Evolutionary conservation across 2,888 invertebrate genomes (phyloP).

Genomic region (Agrenia bidenticulata): DNA sequence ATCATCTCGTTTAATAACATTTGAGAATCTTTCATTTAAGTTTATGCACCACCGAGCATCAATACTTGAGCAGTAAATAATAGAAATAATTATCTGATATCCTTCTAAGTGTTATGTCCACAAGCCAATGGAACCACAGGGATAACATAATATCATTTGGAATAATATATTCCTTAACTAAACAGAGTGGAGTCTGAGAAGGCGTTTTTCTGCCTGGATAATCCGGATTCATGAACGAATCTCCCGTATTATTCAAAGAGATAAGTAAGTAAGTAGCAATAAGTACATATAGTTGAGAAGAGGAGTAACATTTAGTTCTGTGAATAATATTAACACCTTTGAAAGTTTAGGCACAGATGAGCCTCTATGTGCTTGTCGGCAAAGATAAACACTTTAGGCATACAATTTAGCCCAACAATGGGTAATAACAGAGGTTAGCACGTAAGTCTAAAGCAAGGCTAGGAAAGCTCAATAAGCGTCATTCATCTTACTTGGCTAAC

Average conservation of each 20-base stretch:
- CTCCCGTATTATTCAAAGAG: not conserved
- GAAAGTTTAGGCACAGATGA: not conserved
- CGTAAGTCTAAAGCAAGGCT: not conserved
- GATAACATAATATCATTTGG: too few relatives aligned
- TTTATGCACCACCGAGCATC: too few relatives aligned
- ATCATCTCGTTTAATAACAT: too few relatives aligned
- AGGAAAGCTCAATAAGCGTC: not conserved
- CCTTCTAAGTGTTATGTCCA: too few relatives aligned
- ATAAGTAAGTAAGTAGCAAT: too few relatives aligned
- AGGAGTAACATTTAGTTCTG: not conserved
- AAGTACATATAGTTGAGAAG: too few relatives aligned
- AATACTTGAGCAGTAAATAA: too few relatives aligned
- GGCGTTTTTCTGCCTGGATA: not conserved
- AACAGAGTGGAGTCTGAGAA: not conserved
- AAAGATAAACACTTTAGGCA: conserved; percentile 4
- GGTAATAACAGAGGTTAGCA: not conserved
- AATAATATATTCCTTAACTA: too few relatives aligned
- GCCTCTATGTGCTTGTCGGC: not conserved
- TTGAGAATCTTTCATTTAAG: too few relatives aligned
- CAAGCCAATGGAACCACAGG: too few relatives aligned
- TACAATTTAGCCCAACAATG: not conserved
- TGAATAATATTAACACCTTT: not conserved
- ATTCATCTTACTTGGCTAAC: not conserved
- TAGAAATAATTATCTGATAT: too few relatives aligned
- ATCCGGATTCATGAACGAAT: not conserved